Evolutionary conservation across 2,113 vertebrate species (phyloP).

Genomic region (Sitta europaea): DNA sequence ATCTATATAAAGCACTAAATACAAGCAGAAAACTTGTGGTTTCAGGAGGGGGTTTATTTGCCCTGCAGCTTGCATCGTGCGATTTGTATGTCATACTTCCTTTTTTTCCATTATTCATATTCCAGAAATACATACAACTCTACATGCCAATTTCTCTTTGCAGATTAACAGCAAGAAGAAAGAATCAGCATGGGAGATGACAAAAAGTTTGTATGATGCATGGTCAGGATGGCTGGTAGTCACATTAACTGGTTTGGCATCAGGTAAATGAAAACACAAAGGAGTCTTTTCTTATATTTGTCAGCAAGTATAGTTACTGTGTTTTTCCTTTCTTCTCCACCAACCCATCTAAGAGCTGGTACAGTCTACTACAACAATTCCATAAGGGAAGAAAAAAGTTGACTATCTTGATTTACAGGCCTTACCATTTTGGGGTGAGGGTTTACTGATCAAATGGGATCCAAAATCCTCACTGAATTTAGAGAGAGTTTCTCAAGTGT

Average conservation of each 20-base stretch:
- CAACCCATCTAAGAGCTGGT: neutral
- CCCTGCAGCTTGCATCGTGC: neutral
- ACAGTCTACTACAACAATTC: neutral
- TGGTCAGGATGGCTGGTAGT: constrained; percentile 99
- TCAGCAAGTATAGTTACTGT: neutral
- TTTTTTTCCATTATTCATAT: neutral
- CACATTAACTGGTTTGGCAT: constrained; percentile 92
- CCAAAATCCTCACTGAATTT: neutral
- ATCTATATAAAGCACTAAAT: neutral
- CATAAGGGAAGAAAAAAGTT: neutral
- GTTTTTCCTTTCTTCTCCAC: neutral
- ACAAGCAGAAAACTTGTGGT: neutral
- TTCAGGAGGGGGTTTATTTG: neutral
- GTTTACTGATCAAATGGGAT: neutral
- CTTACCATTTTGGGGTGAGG: neutral
- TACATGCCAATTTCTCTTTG: constrained; percentile 45
- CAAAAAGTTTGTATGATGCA: constrained; percentile 94
- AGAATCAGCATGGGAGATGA: constrained; percentile 97
- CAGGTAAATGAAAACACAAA: constrained; percentile 76
- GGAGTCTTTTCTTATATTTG: neutral
- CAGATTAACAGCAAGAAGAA: constrained; percentile 99
- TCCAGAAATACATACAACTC: neutral
- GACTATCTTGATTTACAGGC: neutral
- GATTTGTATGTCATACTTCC: neutral
- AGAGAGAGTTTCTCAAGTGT: neutral